phyloP scores from a whole-genome alignment of 2,113 vertebrate species.

The Alethe diademata region DNA sequence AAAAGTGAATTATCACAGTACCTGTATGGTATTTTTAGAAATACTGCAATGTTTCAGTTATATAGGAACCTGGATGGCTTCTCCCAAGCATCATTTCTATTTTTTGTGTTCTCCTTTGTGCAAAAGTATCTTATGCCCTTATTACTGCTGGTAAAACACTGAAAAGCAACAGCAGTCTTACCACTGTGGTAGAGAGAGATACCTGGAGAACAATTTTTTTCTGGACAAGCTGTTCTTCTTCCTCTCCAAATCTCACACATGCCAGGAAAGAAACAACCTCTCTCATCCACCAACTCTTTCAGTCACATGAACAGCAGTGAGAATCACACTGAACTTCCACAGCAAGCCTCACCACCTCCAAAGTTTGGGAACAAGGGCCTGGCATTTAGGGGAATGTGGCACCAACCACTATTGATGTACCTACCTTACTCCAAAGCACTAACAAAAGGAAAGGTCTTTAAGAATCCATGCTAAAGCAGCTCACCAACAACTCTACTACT shows the following conservation, averaged over 20 bases:
- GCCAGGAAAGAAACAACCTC: neutral
- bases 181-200: neutral
- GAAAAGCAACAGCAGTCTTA: neutral
- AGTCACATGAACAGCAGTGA: neutral
- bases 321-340: neutral
- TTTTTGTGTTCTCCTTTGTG: neutral
- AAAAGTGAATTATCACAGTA: neutral
- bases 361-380: neutral
- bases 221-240: neutral
- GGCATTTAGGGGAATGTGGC: neutral
- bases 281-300: neutral
- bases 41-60: neutral
- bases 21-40: neutral
- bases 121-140: neutral
- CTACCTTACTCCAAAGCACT: neutral
- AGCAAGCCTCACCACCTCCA: neutral
- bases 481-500: neutral
- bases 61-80: neutral
- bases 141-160: neutral
- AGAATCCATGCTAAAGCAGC: neutral
- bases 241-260: neutral
- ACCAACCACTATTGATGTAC: neutral
- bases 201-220: neutral
- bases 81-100: neutral
- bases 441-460: neutral